Evolutionary conservation across 2,113 vertebrate species (phyloP), one percentile per base, ranked within the genome.

Genomic region (Dipodomys ordii): DNA sequence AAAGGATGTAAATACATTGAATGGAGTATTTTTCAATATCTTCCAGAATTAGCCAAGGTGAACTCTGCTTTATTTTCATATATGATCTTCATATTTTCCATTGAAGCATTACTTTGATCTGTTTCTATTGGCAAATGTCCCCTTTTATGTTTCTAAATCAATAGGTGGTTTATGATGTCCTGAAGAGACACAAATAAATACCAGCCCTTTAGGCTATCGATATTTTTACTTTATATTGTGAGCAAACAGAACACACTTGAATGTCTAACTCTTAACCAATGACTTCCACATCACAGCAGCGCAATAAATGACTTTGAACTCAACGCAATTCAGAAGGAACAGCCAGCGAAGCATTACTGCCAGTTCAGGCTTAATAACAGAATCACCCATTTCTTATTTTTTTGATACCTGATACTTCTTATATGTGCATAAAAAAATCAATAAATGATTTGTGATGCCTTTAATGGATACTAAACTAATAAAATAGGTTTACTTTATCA

Each of bases 381-480:
- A 87, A 95, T 91, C 16, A 72, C 57, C 30, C 13, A 80, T 85
- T 91, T 94, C 60, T 83, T 83, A n/a, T 25, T 35, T 44, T 86
- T 78, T 83, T 91, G 72, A 32, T 82, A 90, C n/a, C 78, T 88
- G 32, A 62, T 78, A 84, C n/a, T 95, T 91, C 83, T 88, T 64
- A 60, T 67, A 67, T 46, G 27, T 62, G 30, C 46, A 90, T 90
- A 83, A 92, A 94, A 94, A 94, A 87, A 91, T 90, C 88, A 97
- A 69, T 93, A 88, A 71, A 77, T 93, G 30, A 96, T 91, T 96
- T 97, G 82, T 83, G 68, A 83, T 92, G 9, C 7, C 2, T 79
- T 72, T 96, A 91, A 85, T 94, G 71, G 85, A 76, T 57, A 9
- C 35, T 94, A 80, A 96, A 88, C 83, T 87, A 96, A 89, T 92